These are phyloP conservation scores for Raja brachyura DNA, from an alignment of 2,113 vertebrate species.

Conservation along the genomic window DNA sequence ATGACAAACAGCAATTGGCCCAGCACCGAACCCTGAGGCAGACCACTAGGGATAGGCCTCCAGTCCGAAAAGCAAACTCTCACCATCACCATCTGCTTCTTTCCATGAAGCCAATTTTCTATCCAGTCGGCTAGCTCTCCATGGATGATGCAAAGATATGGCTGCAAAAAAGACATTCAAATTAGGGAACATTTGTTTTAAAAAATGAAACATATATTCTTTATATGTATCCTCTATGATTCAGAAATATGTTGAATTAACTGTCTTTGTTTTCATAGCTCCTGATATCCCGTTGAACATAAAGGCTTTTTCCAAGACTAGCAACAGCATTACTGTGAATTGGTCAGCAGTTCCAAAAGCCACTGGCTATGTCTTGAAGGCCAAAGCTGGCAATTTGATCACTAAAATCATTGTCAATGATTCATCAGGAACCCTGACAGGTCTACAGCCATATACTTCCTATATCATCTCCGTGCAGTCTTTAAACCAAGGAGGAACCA, in stretches of 20 bases:
- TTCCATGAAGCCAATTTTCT: no score
- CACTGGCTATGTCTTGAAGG: conserved; percentile 70
- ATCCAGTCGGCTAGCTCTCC: no score
- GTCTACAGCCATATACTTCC: conserved; percentile 66
- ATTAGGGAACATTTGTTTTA: neutral
- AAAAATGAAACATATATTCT: neutral
- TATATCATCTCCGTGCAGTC: conserved; percentile 77
- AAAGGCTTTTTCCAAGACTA: conserved; percentile 77
- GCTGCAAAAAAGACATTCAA: neutral
- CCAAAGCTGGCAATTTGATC: conserved; percentile 58
- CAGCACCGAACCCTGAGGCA: no score
- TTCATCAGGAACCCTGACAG: conserved; percentile 68
- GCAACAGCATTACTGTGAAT: conserved; percentile 81
- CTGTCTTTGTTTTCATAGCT: conserved; percentile 53
- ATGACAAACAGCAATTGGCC: no score
- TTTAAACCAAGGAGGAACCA: conserved; percentile 66
- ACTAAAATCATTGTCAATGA: conserved; percentile 58
- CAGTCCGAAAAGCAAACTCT: no score
- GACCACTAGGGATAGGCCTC: no score
- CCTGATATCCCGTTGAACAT: conserved; percentile 69
- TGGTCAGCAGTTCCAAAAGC: conserved; percentile 69
- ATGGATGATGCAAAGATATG: neutral
- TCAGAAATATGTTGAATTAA: conserved; percentile 35
- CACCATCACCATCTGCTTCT: no score
- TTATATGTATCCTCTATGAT: neutral